Conservation (phyloP, 2,888 invertebrate genomes). For the Lithosia quadra region DNA sequence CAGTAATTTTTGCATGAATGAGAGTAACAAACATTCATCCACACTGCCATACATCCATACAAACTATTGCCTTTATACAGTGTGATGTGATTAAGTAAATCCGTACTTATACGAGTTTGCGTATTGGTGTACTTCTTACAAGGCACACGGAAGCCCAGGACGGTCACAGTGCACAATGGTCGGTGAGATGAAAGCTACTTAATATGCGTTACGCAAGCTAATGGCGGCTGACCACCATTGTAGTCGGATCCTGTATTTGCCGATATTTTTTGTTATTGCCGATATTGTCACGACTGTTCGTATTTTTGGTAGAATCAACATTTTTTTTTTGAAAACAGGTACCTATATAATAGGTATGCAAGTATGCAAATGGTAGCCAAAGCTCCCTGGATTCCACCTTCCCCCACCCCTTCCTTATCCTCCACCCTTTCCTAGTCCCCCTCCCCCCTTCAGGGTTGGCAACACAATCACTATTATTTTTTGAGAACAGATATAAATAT, state of each 20-base stretch:
- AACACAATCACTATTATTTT: too few species aligned
- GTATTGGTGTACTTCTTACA: slow-evolving; percentile 31
- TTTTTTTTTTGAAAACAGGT: not conserved
- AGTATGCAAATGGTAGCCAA: too few species aligned
- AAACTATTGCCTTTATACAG: too few species aligned
- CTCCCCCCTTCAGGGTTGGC: too few species aligned
- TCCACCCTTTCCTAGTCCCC: too few species aligned
- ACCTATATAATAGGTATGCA: too few species aligned
- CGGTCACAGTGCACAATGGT: slow-evolving; percentile 72
- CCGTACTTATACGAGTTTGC: slow-evolving; percentile 26
- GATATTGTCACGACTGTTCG: slow-evolving; percentile 17
- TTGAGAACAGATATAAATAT: too few species aligned
- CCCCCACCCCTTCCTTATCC: too few species aligned
- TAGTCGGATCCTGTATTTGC: slow-evolving; percentile 53
- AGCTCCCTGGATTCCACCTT: too few species aligned
- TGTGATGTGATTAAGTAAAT: not conserved
- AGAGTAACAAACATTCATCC: not conserved
- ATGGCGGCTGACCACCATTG: slow-evolving; percentile 67
- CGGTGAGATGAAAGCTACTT: slow-evolving; percentile 83
- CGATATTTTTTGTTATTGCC: slow-evolving; percentile 37
- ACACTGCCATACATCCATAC: not conserved
- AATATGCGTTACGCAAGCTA: slow-evolving; percentile 82
- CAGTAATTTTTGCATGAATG: not conserved
- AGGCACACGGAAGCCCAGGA: slow-evolving; percentile 74
- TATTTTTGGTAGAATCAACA: not conserved